Evolutionary conservation across 2,888 invertebrate species (phyloP).

Genomic region (Apotomis betuletana): DNA sequence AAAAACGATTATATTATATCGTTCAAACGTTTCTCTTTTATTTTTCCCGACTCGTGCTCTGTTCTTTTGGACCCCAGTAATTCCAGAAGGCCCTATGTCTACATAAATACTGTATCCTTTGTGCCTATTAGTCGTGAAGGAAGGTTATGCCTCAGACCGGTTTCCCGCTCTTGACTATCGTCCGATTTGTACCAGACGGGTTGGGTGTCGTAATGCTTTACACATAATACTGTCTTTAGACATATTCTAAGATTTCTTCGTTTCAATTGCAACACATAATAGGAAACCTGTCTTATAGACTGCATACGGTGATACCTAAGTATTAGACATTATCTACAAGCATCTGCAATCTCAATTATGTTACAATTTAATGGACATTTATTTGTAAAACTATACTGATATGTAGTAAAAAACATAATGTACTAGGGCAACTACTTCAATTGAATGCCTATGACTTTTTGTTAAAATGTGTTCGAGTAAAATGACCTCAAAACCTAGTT

Average conservation of each 20-base stretch:
- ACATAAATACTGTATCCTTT: not conserved
- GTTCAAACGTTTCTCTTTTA: constrained; percentile 24
- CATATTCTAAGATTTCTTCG: constrained; percentile 23
- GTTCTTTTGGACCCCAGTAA: not conserved
- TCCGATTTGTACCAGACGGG: constrained; percentile 16
- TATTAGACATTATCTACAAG: not conserved
- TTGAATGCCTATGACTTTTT: no score
- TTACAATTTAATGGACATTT: no score
- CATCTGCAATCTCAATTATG: not conserved
- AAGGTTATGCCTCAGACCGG: constrained; percentile 32
- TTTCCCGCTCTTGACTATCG: constrained; percentile 32
- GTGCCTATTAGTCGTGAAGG: not conserved
- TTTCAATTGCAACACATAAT: constrained; percentile 19
- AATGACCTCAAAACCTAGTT: no score
- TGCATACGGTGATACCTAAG: not conserved
- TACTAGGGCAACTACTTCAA: no score
- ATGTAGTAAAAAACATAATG: no score
- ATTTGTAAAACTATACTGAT: no score
- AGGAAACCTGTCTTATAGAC: constrained; percentile 8
- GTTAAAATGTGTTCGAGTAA: no score
- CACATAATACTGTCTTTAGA: constrained; percentile 23
- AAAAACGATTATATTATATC: constrained; percentile 12
- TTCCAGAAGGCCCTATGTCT: constrained; percentile 7
- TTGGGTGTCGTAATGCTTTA: constrained; percentile 30
- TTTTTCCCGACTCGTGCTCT: constrained; percentile 5